Evolutionary conservation across 2,797 vertebrate genomes (phyloP).

Genomic region (Dendrocincla tyrannina): DNA sequence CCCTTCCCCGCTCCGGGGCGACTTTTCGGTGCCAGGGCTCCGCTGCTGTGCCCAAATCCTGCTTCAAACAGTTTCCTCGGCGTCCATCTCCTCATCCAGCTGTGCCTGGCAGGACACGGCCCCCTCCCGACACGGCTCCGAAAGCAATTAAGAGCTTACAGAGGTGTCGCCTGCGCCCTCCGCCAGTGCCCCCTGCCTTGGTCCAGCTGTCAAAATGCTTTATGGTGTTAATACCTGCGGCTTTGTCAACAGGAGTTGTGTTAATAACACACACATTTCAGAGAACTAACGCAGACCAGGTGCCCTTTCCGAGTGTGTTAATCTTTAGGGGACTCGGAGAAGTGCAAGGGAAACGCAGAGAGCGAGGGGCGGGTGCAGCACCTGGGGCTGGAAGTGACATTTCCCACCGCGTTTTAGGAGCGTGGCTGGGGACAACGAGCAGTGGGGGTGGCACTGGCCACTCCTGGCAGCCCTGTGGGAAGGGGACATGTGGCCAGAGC

Average conservation of each 20-base stretch:
- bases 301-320: not conserved
- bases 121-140: not conserved
- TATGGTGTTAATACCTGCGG: slow-evolving; percentile 59
- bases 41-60: not conserved
- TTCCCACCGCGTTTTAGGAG: not conserved
- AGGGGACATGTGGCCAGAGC: not conserved
- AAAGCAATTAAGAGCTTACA: not conserved
- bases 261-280: slow-evolving; percentile 34
- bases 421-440: fast-evolving
- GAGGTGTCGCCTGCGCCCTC: not conserved
- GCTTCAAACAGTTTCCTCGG: fast-evolving
- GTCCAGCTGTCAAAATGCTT: slow-evolving; percentile 53
- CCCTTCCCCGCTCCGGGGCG: fast-evolving
- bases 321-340: not conserved
- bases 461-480: not conserved
- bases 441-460: fast-evolving
- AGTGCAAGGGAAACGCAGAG: not conserved
- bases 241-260: slow-evolving; percentile 60
- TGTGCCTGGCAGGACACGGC: not conserved
- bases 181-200: not conserved
- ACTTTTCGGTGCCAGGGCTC: not conserved
- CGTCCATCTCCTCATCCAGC: fast-evolving
- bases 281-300: slow-evolving; percentile 38
- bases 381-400: not conserved
- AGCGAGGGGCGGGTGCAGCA: not conserved